phyloP scores from a whole-genome alignment of 2,888 invertebrate species.

The Notodonta ziczac region DNA sequence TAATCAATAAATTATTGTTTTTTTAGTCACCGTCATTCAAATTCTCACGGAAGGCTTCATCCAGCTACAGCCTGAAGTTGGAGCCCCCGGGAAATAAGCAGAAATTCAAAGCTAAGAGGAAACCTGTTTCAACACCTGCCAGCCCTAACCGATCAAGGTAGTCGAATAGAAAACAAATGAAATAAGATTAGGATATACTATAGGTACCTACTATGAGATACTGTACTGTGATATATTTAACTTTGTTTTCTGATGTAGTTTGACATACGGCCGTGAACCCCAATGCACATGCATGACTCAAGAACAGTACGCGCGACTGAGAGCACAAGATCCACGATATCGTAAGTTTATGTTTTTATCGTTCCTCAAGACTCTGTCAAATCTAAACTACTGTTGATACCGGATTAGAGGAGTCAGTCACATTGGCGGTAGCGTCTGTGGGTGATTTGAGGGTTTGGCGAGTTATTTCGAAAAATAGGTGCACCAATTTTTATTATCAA shows the following conservation, averaged over 20 bases:
- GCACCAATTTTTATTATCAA: too few relatives aligned
- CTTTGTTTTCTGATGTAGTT: constrained; percentile 48
- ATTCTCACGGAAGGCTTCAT: constrained; percentile 98
- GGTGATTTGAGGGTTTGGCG: too few relatives aligned
- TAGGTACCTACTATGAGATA: background rate
- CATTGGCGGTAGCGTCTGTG: too few relatives aligned
- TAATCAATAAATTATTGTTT: constrained; percentile 26
- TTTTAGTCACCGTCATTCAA: constrained; percentile 98
- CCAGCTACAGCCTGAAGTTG: constrained; percentile 97
- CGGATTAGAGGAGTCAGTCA: too few relatives aligned
- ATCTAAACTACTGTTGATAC: too few relatives aligned
- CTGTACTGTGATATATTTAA: constrained; percentile 6
- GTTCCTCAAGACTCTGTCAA: background rate
- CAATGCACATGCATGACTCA: constrained; percentile 98
- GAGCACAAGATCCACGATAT: constrained; percentile 93
- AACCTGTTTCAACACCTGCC: constrained; percentile 96
- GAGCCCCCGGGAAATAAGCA: constrained; percentile 94
- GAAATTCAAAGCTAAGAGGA: constrained; percentile 94
- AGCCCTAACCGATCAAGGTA: constrained; percentile 92
- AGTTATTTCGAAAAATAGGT: too few relatives aligned
- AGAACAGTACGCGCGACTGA: constrained; percentile 94
- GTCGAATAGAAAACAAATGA: background rate
- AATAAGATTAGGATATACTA: background rate
- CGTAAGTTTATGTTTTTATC: constrained; percentile 72
- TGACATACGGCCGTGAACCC: constrained; percentile 88